Evolutionary conservation across 2,888 invertebrate species (phyloP).

Genomic region (Boloria euphrosyne): DNA sequence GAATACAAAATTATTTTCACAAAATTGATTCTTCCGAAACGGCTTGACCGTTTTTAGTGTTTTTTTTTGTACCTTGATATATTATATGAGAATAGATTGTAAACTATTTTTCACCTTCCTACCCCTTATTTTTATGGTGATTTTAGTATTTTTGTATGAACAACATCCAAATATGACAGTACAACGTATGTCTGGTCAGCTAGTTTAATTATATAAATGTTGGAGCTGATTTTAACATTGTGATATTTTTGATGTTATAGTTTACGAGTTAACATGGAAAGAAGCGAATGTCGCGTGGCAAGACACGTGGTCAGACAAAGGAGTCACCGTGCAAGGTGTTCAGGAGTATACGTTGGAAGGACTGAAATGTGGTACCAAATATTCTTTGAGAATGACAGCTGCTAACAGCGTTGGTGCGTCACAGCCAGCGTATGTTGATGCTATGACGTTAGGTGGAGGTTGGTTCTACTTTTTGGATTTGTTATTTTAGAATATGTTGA

Average conservation of each 20-base stretch:
- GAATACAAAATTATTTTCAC: no score
- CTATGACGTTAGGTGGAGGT: slow-evolving; percentile 84
- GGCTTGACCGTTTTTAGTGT: no score
- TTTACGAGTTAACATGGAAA: slow-evolving; percentile 77
- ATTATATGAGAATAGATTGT: no score
- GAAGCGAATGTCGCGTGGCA: slow-evolving; percentile 74
- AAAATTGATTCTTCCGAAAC: no score
- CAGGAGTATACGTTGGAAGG: slow-evolving; percentile 85
- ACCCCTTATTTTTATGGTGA: no score
- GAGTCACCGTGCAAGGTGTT: slow-evolving; percentile 78
- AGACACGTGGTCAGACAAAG: slow-evolving; percentile 85
- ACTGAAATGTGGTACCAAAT: slow-evolving; percentile 91
- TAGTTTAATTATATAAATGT: no score
- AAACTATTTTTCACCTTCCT: no score
- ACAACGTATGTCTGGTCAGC: no score
- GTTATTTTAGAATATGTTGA: no score
- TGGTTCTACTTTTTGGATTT: background rate
- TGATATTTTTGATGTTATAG: slow-evolving; percentile 51
- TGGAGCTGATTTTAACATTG: background rate
- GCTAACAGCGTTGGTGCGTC: slow-evolving; percentile 91
- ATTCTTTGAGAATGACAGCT: slow-evolving; percentile 90
- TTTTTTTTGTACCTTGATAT: no score
- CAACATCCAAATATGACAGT: no score
- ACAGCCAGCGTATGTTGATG: slow-evolving; percentile 83
- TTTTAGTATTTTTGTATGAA: no score